These are phyloP conservation scores for Clanis bilineata DNA, from an alignment of 2,888 invertebrate genomes.

Conservation along the genomic window DNA sequence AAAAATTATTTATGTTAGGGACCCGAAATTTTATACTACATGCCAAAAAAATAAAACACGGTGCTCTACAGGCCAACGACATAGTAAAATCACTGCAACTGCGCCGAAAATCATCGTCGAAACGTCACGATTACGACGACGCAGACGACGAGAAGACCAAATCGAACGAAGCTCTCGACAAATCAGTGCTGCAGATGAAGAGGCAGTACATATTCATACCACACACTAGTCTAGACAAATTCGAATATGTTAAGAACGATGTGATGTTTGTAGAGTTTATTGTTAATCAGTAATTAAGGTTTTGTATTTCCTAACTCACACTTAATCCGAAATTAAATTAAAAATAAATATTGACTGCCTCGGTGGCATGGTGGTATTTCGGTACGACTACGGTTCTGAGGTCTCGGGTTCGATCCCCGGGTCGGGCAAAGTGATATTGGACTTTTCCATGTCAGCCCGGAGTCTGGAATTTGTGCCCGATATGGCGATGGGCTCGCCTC, in stretches of 20 bases:
- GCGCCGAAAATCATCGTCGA: conserved; percentile 66
- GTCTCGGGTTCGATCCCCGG: too few relatives aligned
- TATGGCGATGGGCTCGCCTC: too few relatives aligned
- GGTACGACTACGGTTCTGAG: too few relatives aligned
- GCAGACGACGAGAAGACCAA: conserved; percentile 47
- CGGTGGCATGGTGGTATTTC: too few relatives aligned
- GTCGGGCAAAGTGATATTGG: too few relatives aligned
- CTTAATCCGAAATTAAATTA: neutral
- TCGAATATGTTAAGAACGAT: conserved; percentile 82
- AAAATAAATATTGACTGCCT: too few relatives aligned
- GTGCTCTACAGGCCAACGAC: conserved; percentile 83
- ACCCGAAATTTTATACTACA: too few relatives aligned
- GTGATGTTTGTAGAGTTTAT: conserved; percentile 83
- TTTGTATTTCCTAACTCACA: too few relatives aligned
- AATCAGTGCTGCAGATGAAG: conserved; percentile 61
- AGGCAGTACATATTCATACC: conserved; percentile 86
- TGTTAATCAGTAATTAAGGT: conserved; percentile 48
- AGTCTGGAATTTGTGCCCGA: too few relatives aligned
- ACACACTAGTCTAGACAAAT: conserved; percentile 83
- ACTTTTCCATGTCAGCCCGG: too few relatives aligned
- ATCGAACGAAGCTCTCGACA: conserved; percentile 60
- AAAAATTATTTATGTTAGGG: too few relatives aligned
- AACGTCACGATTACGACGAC: conserved; percentile 64
- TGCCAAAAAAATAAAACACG: too few relatives aligned
- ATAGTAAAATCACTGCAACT: conserved; percentile 83